These are phyloP conservation scores for Eupithecia pulchellata DNA, from an alignment of 2,888 invertebrate genomes.

Conservation along the genomic window DNA sequence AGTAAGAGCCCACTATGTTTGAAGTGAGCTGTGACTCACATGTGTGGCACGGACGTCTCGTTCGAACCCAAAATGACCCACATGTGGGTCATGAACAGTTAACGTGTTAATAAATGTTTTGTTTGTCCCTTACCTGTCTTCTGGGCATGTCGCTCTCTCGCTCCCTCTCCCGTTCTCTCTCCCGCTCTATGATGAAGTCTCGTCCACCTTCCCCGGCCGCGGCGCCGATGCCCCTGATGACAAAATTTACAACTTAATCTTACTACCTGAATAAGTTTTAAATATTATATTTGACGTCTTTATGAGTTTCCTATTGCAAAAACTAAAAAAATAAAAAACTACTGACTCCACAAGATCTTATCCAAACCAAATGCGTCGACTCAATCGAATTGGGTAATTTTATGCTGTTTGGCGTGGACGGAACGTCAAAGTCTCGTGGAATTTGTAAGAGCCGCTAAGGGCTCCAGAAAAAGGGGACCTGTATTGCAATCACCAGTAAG, in stretches of 20 bases:
- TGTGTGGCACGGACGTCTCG: slow-evolving; percentile 9
- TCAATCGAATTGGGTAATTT: background rate
- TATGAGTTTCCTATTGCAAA: background rate
- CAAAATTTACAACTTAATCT: background rate
- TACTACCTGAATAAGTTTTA: background rate
- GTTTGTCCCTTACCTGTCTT: slow-evolving; percentile 62
- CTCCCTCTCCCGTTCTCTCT: slow-evolving; percentile 75
- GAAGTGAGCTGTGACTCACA: slow-evolving; percentile 5
- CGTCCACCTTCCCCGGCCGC: slow-evolving; percentile 65
- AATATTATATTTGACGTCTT: background rate
- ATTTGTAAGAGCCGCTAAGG: background rate
- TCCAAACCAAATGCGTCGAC: background rate
- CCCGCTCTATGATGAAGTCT: slow-evolving; percentile 80
- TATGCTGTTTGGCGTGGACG: background rate
- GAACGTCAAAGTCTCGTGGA: background rate
- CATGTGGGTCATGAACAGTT: too few species aligned
- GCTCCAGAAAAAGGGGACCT: background rate
- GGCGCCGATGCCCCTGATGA: slow-evolving; percentile 68
- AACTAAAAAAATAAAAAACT: too few species aligned
- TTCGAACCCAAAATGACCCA: background rate
- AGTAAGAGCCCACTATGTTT: slow-evolving; percentile 4
- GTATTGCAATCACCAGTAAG: background rate
- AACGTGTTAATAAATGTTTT: too few species aligned
- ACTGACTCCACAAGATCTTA: too few species aligned
- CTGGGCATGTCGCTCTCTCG: slow-evolving; percentile 71